Conservation (phyloP, 2,888 invertebrate genomes). For the Blera fallax region DNA sequence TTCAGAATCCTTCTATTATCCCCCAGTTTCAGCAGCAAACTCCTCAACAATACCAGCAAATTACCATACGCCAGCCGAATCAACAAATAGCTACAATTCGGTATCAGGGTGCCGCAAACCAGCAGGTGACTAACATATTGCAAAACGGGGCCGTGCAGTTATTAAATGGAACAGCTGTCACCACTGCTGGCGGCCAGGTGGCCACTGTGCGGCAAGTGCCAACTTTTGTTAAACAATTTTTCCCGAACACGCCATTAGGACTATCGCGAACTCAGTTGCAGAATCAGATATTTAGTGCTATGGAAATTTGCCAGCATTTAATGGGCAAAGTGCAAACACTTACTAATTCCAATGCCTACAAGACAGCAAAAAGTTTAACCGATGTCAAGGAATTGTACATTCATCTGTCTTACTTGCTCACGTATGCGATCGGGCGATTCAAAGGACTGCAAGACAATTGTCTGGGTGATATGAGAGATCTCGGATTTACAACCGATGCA, state of each 20-base stretch:
- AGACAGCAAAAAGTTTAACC: slow-evolving; percentile 78
- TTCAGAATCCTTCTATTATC: slow-evolving; percentile 44
- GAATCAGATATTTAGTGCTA: slow-evolving; percentile 79
- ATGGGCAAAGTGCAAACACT: slow-evolving; percentile 80
- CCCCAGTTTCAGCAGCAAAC: slow-evolving; percentile 54
- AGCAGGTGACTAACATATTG: slow-evolving; percentile 51
- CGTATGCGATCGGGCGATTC: slow-evolving; percentile 81
- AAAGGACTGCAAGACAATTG: slow-evolving; percentile 81
- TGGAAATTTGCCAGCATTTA: slow-evolving; percentile 81
- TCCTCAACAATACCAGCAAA: slow-evolving; percentile 53
- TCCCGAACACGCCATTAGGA: slow-evolving; percentile 78
- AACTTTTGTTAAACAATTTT: slow-evolving; percentile 76
- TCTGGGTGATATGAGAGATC: slow-evolving; percentile 79
- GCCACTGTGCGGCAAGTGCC: slow-evolving; percentile 74
- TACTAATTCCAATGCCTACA: slow-evolving; percentile 81
- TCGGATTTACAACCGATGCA: slow-evolving; percentile 81
- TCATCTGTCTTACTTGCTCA: slow-evolving; percentile 81
- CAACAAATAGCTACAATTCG: slow-evolving; percentile 66
- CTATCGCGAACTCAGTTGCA: slow-evolving; percentile 79
- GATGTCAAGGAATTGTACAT: slow-evolving; percentile 81
- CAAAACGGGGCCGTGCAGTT: slow-evolving; percentile 60
- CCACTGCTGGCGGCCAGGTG: slow-evolving; percentile 15
- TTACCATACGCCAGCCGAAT: slow-evolving; percentile 66
- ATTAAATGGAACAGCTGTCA: slow-evolving; percentile 46
- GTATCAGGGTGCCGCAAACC: slow-evolving; percentile 43